Evolutionary conservation across 2,113 vertebrate species (phyloP).

Genomic region (Pollachius pollachius): DNA sequence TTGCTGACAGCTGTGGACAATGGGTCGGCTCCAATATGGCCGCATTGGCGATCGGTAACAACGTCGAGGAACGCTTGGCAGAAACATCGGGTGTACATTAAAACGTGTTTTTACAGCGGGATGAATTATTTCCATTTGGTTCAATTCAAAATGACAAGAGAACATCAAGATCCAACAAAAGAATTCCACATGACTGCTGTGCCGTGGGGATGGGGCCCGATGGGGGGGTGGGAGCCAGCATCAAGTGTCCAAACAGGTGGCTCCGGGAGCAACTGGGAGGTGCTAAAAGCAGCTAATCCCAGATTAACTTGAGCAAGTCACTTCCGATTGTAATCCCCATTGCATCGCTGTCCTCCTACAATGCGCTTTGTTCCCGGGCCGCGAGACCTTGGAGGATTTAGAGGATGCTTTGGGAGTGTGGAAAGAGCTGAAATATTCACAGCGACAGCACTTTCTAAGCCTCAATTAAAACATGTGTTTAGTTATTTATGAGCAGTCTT

Average conservation of each 20-base stretch:
- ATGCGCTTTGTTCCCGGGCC: slow-evolving; percentile 58
- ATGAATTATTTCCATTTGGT: too few relatives aligned
- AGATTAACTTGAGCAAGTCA: slow-evolving; percentile 66
- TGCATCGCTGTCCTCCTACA: slow-evolving; percentile 53
- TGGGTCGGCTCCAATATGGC: background rate
- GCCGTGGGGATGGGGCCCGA: background rate
- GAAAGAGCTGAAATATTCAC: slow-evolving; percentile 65
- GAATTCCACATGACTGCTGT: background rate
- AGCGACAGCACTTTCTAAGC: slow-evolving; percentile 36
- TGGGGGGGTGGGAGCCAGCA: slow-evolving; percentile 29
- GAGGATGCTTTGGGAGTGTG: slow-evolving; percentile 43
- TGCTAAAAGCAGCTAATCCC: slow-evolving; percentile 55
- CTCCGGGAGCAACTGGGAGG: slow-evolving; percentile 57
- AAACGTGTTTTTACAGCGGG: background rate
- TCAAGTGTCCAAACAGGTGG: slow-evolving; percentile 66
- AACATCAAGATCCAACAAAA: background rate
- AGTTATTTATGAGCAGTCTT: slow-evolving; percentile 62
- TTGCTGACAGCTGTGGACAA: background rate
- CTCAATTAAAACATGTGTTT: slow-evolving; percentile 48
- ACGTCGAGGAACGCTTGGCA: background rate
- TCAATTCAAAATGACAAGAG: background rate
- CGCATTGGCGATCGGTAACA: background rate
- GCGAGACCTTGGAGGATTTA: slow-evolving; percentile 41
- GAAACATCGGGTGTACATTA: background rate
- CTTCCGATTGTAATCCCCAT: slow-evolving; percentile 61